phyloP scores from a whole-genome alignment of 2,888 invertebrate genomes.

The Macrosoma leucophasiata region DNA sequence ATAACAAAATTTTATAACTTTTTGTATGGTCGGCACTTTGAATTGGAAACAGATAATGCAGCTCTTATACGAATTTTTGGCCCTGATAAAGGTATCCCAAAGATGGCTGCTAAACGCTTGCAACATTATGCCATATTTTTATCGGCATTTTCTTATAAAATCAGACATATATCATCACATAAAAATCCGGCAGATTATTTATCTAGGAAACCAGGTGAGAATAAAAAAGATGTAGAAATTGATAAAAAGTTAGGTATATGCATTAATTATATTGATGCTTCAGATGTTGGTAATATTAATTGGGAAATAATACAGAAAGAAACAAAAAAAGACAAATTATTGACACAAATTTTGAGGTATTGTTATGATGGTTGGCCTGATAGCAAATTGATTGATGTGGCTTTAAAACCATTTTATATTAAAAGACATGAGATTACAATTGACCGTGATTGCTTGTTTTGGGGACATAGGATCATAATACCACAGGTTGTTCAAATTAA shows the following conservation, averaged over 20 bases:
- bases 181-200: slow-evolving; percentile 7
- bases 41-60: slow-evolving; percentile 16
- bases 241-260: no score
- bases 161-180: slow-evolving; percentile 1
- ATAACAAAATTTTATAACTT: slow-evolving; percentile 25
- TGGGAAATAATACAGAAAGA: no score
- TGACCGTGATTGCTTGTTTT: slow-evolving; percentile 18
- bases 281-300: no score
- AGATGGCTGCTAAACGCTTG: slow-evolving; percentile 21
- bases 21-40: slow-evolving; percentile 17
- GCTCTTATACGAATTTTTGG: slow-evolving; percentile 21
- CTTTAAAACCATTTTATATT: no score
- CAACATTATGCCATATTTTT: no score
- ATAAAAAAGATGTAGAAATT: no score
- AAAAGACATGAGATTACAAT: slow-evolving; percentile 19
- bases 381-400: no score
- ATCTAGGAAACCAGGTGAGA: slow-evolving; percentile 2
- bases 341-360: no score
- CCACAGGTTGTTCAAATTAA: slow-evolving; percentile 7
- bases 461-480: slow-evolving; percentile 22
- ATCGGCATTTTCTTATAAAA: slow-evolving; percentile 5
- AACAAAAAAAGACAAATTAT: no score
- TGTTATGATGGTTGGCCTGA: no score
- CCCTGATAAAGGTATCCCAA: slow-evolving; percentile 15
- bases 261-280: no score